These are phyloP conservation scores for Albula goreensis DNA, from an alignment of 2,113 vertebrate genomes.

Conservation along the genomic window DNA sequence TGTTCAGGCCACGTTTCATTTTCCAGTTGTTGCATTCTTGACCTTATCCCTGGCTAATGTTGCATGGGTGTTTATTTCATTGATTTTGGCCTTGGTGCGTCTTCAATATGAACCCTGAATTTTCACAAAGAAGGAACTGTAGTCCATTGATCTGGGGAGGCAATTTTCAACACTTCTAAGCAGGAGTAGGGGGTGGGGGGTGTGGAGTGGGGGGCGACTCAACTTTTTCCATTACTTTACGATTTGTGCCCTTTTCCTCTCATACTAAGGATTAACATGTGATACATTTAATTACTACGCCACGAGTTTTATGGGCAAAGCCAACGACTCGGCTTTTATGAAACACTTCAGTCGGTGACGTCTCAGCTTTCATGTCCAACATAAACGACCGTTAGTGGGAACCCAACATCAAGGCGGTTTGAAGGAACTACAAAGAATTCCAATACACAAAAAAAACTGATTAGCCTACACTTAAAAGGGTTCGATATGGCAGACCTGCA, in stretches of 20 bases:
- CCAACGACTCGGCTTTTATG: conserved; percentile 32
- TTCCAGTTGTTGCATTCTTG: neutral
- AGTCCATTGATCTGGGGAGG: neutral
- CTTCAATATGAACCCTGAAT: neutral
- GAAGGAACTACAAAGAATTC: conserved; percentile 11
- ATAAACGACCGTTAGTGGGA: conserved; percentile 9
- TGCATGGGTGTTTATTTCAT: neutral
- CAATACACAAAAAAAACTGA: neutral
- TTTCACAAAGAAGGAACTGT: neutral
- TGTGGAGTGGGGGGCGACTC: neutral
- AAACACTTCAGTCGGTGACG: conserved; percentile 44
- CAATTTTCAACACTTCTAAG: conserved; percentile 21
- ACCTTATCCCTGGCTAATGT: neutral
- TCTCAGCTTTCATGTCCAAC: conserved; percentile 29
- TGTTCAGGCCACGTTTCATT: neutral
- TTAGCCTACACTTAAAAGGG: neutral
- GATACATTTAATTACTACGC: conserved; percentile 36
- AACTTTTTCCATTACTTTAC: conserved; percentile 23
- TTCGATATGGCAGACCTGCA: neutral
- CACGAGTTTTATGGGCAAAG: conserved; percentile 23
- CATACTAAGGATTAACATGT: conserved; percentile 40
- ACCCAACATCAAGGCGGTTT: neutral
- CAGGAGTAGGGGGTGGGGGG: too few relatives aligned
- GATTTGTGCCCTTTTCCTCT: conserved; percentile 17
- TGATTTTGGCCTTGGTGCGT: neutral